Base-by-base conservation (phyloP, 2,797 vertebrate species). In the Anniella stebbinsi region DNA sequence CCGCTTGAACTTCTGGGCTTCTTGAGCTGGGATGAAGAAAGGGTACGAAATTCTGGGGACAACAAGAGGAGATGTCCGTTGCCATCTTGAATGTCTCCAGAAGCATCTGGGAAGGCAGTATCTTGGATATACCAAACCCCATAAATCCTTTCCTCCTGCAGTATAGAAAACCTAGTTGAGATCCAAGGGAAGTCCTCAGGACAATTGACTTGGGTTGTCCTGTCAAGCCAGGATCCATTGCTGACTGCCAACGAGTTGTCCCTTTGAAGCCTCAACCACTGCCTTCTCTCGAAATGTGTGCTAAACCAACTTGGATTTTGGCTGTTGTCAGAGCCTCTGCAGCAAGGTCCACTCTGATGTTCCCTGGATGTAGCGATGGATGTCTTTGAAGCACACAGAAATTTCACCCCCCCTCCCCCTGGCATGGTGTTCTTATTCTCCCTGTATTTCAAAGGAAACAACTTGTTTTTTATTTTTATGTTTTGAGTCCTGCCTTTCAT, bases 381-480 rank as follows among this genome's bases (percentile, higher is more conserved):
- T 54, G n/a, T 38, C 36, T 80, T 81, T 88, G 77, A 88, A 88
- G 77, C 8, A 28, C 33, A 17, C 67, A 73, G 67, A 72, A 73
- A 82, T 81, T n/a, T n/a, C 67, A 72, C 45, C 45, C 45, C 3
- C 45, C 45, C 57, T 33, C 67, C 36, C 28, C 23, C 4, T 2
- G 41, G 67, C 28, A n/a, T 36, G 80, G n/a, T 63, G 66, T 54
- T 36, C 38, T 73, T 72, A 1, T 17, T 82, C 38, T 70, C 69
- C 25, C 30, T 73, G 87, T 28, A 81, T 45, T 73, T 72, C 51
- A 88, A 63, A 73, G 38, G 38, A 72, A 72, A 45, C 23, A 41
- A 11, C 21, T 73, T 3, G 3, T 36, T 15, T 38, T 60, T 1
- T 63, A 21, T 57, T 57, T 57, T 57, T 57, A 57, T 57, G 10